Percentiles rank a stretch among this genome's conserved stretches.
These are phyloP conservation scores for Eupithecia pulchellata DNA, from an alignment of 2,888 invertebrate species.

Conservation along the genomic window DNA sequence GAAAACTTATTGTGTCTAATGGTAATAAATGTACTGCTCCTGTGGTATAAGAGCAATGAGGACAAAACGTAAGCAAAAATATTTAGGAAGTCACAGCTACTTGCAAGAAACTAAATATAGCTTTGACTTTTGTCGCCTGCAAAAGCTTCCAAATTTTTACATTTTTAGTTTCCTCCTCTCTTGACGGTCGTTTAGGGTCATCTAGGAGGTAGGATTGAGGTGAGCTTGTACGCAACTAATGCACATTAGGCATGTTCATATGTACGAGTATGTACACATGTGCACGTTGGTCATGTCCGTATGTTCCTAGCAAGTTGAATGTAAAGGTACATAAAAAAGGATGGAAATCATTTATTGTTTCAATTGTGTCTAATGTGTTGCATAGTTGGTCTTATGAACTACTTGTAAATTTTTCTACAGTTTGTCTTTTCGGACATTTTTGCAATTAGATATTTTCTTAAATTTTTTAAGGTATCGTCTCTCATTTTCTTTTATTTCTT, in stretches of 20 bases:
- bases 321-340: no score
- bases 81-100: not conserved
- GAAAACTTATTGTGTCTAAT: no score
- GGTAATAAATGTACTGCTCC: no score
- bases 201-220: not conserved
- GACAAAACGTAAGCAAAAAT: not conserved
- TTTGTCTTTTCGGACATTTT: no score
- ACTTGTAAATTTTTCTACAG: no score
- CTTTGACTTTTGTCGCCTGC: not conserved
- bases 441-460: no score
- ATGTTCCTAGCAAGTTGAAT: not conserved
- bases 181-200: not conserved
- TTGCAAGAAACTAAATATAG: not conserved
- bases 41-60: not conserved
- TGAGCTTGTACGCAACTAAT: not conserved
- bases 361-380: no score
- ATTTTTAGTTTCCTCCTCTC: not conserved
- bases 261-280: not conserved
- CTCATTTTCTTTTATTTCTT: no score
- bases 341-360: no score
- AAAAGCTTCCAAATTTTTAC: not conserved
- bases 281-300: not conserved
- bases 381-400: no score
- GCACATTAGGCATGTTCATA: not conserved
- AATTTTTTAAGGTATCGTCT: no score